Evolutionary conservation across 2,797 vertebrate species (phyloP).

Genomic region (Uromys caudimaculatus): DNA sequence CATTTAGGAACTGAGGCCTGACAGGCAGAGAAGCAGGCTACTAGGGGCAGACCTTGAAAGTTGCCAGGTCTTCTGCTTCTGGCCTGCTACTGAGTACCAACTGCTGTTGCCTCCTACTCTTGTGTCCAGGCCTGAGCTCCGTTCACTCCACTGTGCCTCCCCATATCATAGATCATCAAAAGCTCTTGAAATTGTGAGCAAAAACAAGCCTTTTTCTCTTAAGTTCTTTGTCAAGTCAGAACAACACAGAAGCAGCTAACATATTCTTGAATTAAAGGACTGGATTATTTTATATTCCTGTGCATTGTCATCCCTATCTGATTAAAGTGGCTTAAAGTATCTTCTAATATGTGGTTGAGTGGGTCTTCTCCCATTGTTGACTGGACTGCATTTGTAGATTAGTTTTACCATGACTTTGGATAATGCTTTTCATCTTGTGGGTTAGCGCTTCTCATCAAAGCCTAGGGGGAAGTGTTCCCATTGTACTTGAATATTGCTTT

Average conservation of each 20-base stretch:
- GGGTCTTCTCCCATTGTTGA: neutral
- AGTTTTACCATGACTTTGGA: constrained; percentile 33
- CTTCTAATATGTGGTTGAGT: neutral
- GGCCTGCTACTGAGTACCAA: neutral
- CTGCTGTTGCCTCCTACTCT: neutral
- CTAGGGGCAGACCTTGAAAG: neutral
- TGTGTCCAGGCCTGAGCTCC: neutral
- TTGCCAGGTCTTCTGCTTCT: neutral
- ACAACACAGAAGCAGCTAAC: neutral
- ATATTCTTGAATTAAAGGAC: neutral
- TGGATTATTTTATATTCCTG: neutral
- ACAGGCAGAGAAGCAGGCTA: neutral
- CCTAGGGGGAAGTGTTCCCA: neutral
- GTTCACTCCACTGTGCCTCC: neutral
- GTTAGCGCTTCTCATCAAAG: neutral
- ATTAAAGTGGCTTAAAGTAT: constrained; percentile 39
- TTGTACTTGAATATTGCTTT: constrained; percentile 25
- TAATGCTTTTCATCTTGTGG: neutral
- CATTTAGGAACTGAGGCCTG: neutral
- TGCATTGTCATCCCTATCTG: neutral
- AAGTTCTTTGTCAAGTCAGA: neutral
- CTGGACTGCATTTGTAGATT: neutral
- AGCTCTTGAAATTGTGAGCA: neutral
- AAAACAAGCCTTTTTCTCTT: neutral
- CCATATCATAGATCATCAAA: neutral